Conservation (phyloP, 2,113 vertebrate genomes). For the Ailuropoda melanoleuca region DNA sequence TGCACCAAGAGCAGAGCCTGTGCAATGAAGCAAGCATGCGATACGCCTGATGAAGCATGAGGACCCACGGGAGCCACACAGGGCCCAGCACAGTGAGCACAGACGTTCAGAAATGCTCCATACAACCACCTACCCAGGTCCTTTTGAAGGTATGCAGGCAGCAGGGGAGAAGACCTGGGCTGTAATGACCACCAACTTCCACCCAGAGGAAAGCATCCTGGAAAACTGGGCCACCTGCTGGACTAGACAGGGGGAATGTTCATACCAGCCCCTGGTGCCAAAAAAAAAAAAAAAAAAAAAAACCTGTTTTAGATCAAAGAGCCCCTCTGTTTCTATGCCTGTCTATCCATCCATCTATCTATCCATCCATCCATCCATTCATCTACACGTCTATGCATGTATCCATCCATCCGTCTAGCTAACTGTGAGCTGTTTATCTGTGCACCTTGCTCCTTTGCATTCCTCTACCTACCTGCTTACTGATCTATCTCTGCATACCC, state of each 20-base stretch:
- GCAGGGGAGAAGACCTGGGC: fast-evolving
- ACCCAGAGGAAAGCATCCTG: background rate
- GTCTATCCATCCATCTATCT: background rate
- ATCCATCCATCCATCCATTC: background rate
- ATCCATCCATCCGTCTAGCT: background rate
- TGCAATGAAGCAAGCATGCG: fast-evolving
- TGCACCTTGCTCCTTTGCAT: background rate
- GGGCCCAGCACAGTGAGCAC: background rate
- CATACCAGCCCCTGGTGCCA: fast-evolving
- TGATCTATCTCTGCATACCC: background rate
- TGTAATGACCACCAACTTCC: background rate
- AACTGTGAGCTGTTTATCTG: too few species aligned
- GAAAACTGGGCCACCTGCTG: background rate
- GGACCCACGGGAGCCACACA: background rate
- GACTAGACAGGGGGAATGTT: too few species aligned
- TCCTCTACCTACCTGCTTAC: too few species aligned
- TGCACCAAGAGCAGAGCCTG: background rate
- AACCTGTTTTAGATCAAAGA: background rate
- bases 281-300: background rate
- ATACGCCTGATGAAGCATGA: fast-evolving
- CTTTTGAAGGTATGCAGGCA: fast-evolving
- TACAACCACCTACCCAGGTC: fast-evolving
- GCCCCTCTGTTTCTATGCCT: too few species aligned
- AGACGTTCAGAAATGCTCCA: background rate
- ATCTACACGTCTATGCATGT: too few species aligned